phyloP scores from a whole-genome alignment of 2,113 vertebrate species.

The Sebastes schlegelii region DNA sequence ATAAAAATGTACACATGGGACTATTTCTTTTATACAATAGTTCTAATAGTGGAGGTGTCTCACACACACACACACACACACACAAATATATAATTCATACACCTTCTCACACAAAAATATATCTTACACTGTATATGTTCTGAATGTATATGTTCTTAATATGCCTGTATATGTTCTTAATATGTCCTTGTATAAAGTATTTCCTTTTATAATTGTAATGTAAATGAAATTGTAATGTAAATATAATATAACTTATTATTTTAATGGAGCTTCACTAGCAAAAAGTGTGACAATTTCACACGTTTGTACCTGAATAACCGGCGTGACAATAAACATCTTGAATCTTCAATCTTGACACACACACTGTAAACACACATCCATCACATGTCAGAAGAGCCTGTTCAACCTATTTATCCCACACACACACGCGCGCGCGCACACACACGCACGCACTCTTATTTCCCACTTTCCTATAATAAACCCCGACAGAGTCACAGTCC shows the following conservation, averaged over 20 bases:
- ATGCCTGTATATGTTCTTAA: too few relatives aligned
- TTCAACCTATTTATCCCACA: conserved; percentile 4
- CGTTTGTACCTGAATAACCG: too few relatives aligned
- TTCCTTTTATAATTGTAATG: too few relatives aligned
- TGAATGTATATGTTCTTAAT: too few relatives aligned
- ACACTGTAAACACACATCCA: neutral
- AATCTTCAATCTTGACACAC: neutral
- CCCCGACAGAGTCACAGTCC: conserved; percentile 64
- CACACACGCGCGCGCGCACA: conserved; percentile 1
- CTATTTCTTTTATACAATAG: neutral
- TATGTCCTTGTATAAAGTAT: too few relatives aligned
- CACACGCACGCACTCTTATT: conserved; percentile 8
- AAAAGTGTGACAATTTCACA: too few relatives aligned
- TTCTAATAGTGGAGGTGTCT: neutral
- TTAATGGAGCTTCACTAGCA: too few relatives aligned
- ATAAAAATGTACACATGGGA: neutral
- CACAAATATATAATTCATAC: neutral
- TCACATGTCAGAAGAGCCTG: conserved; percentile 22
- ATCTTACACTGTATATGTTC: too few relatives aligned
- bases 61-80: neutral
- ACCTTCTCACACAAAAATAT: too few relatives aligned
- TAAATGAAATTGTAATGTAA: too few relatives aligned
- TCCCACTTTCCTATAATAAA: conserved; percentile 30
- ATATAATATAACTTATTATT: too few relatives aligned
- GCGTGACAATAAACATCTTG: too few relatives aligned